These are phyloP conservation scores for Hypomecis punctinalis DNA, from an alignment of 2,888 invertebrate genomes.

Conservation along the genomic window DNA sequence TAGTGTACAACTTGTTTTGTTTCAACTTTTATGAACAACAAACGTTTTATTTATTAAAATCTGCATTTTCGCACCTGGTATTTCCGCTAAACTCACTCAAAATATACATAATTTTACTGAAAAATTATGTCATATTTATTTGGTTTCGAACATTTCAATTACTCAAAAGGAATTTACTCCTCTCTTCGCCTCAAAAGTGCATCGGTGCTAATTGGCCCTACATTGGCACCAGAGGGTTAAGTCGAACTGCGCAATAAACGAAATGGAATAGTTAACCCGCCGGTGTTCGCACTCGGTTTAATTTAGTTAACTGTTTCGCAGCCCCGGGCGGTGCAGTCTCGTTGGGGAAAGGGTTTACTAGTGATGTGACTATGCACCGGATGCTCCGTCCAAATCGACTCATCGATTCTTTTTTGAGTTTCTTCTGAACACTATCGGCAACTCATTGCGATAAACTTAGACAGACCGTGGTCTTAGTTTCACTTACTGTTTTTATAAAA, in stretches of 20 bases:
- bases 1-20: no score
- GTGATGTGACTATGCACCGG: conserved; percentile 52
- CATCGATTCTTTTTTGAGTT: background rate
- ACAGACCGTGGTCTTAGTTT: no score
- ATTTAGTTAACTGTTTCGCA: conserved; percentile 83
- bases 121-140: no score
- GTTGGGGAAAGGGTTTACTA: conserved; percentile 75
- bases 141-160: background rate
- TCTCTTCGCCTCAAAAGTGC: conserved; percentile 55
- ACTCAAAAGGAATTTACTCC: background rate
- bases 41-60: no score
- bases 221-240: conserved; percentile 83
- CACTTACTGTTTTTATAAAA: no score
- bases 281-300: conserved; percentile 84
- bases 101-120: no score
- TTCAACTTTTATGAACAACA: no score
- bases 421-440: no score
- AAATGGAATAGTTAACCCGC: conserved; percentile 85
- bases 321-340: conserved; percentile 63
- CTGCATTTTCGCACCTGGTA: no score
- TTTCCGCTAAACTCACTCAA: no score
- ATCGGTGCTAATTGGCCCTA: conserved; percentile 76
- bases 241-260: conserved; percentile 79
- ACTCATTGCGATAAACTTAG: no score
- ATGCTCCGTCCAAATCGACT: background rate